Conservation (phyloP, 1,140 invertebrate genomes). For the Nomia melanderi region DNA sequence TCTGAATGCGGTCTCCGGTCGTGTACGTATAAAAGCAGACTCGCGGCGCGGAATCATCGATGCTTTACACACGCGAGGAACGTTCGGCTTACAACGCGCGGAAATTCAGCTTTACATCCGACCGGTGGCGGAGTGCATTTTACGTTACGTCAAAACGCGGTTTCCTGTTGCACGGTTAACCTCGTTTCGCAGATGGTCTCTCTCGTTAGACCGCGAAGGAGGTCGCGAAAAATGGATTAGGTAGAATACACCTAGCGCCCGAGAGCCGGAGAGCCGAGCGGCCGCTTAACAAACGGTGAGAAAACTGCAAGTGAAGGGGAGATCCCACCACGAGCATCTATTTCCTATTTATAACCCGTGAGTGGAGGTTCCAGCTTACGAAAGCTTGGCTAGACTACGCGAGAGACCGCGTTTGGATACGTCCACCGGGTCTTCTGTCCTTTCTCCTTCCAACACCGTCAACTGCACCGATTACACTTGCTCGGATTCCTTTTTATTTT, state of each 20-base stretch:
- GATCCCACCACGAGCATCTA: conserved; percentile 39
- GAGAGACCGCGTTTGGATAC: conserved; percentile 29
- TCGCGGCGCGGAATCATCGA: not conserved
- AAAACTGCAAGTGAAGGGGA: conserved; percentile 62
- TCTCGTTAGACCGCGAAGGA: conserved; percentile 55
- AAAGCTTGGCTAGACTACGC: conserved; percentile 31
- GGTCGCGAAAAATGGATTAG: conserved; percentile 67
- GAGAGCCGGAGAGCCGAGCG: not conserved
- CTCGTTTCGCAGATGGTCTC: conserved; percentile 55
- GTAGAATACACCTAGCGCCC: conserved; percentile 36
- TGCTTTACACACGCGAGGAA: not conserved
- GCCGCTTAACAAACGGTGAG: conserved; percentile 54
- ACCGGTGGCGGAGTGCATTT: conserved; percentile 44
- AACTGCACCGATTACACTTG: not conserved
- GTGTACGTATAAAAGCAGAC: not conserved
- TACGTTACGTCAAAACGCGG: conserved; percentile 64
- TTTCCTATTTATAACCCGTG: conserved; percentile 58
- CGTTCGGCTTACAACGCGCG: not conserved
- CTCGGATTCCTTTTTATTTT: not conserved
- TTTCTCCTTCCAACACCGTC: not conserved
- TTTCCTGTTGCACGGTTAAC: conserved; percentile 63
- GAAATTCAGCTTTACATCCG: conserved; percentile 2
- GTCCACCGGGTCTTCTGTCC: not conserved
- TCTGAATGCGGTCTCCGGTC: not conserved
- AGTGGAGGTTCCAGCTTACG: conserved; percentile 52